Evolutionary conservation across 2,888 invertebrate genomes (phyloP).

Genomic region (Phengaris alcon): DNA sequence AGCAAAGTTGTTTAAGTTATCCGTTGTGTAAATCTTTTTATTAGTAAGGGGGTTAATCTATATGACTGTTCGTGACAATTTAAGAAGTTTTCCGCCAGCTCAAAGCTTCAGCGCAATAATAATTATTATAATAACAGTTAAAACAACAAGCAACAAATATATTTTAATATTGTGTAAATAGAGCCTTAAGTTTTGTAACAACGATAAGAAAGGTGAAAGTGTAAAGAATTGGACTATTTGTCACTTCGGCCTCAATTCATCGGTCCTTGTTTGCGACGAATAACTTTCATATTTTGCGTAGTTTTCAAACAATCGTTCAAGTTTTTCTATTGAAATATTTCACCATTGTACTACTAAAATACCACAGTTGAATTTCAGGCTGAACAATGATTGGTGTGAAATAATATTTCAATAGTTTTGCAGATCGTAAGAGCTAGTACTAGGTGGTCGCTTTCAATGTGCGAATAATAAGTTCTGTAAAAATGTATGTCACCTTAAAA

Average conservation of each 20-base stretch:
- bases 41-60: too few species aligned
- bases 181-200: constrained; percentile 4
- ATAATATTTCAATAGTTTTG: too few species aligned
- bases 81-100: too few species aligned
- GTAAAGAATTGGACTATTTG: constrained; percentile 20
- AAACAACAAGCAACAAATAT: neutral
- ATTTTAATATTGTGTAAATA: neutral
- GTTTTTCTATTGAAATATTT: constrained; percentile 5
- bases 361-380: neutral
- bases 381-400: neutral
- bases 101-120: neutral
- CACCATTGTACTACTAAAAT: neutral
- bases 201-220: constrained; percentile 18
- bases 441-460: too few species aligned
- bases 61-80: too few species aligned
- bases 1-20: too few species aligned
- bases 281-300: constrained; percentile 2
- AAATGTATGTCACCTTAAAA: too few species aligned
- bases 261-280: constrained; percentile 21
- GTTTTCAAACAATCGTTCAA: constrained; percentile 1
- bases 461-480: too few species aligned
- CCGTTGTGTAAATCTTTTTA: too few species aligned
- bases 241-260: constrained; percentile 22
- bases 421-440: too few species aligned
- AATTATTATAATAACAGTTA: neutral